Evolutionary conservation across 2,797 vertebrate genomes (phyloP), one percentile per base, ranked within the genome.

Genomic region (Labroides dimidiatus): DNA sequence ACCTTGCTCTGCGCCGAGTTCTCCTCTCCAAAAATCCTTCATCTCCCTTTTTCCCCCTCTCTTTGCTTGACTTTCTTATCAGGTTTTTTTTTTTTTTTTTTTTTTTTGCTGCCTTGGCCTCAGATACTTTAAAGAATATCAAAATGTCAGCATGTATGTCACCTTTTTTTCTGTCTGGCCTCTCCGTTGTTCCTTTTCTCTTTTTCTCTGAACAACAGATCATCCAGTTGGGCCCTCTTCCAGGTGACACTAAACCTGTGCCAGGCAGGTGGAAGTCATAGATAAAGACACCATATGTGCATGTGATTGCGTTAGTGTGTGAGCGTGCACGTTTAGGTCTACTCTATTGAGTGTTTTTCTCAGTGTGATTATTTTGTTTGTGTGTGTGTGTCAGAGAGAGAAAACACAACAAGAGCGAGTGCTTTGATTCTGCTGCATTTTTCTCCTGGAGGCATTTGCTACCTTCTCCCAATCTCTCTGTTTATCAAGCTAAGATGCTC

Each of bases 401-500:
- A 33, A 37, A 53, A 63, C 64, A 55, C 57, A 60, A 6, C 52
- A 39, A 41, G 67, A 30, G 55, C 52, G 61, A 52, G 64, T 72
- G 57, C 76, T 90, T 91, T 91, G 87, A 92, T 88, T 92, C 47
- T 72, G 63, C 66, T 62, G 71, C 67, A 75, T 75, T 81, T 84
- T 80, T 85, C 71, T 86, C 86, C 90, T 86, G 80, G 71, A 91
- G 87, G 87, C 86, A 84, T 84, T 78, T 78, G 13, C 84, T 78
- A 77, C 81, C 72, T 79, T 81, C 72, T 75, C 75, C 82, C 84
- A 85, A 87, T 90, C 81, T 82, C 50, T 90, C 59, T 86, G 84
- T 89, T 88, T 78, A 85, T 88, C 81, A 78, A 82, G 69, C 68
- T 78, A 82, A 81, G 82, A 79, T 86, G 78, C 84, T 78, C 84